A percentile compares a stretch with the other conserved stretches of the same genome.
Evolutionary conservation across 2,113 vertebrate species (phyloP).

Genomic region (Indicator indicator): DNA sequence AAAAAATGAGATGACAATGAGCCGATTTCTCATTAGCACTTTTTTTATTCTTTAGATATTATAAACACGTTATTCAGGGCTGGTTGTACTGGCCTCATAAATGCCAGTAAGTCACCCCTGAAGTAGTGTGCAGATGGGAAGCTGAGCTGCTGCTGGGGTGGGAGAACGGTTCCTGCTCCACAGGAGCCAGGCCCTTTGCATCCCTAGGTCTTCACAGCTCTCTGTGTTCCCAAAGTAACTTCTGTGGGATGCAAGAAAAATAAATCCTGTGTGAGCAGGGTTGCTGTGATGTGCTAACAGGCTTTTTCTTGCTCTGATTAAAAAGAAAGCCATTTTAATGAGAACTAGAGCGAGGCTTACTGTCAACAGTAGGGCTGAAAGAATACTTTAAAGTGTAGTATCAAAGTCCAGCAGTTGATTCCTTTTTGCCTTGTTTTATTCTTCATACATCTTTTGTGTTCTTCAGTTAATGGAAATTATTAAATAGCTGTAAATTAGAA

Average conservation of each 20-base stretch:
- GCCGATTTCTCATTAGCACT: slow-evolving; percentile 67
- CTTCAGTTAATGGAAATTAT: neutral
- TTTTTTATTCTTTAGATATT: slow-evolving; percentile 59
- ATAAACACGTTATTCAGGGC: slow-evolving; percentile 38
- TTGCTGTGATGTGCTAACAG: neutral
- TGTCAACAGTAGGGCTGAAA: neutral
- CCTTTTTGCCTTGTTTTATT: neutral
- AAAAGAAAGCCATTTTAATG: neutral
- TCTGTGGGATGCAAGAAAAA: neutral
- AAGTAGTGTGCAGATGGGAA: neutral
- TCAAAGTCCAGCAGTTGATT: neutral
- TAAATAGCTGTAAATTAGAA: neutral
- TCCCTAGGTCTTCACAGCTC: neutral
- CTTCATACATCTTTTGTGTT: neutral
- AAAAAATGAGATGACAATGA: slow-evolving; percentile 67
- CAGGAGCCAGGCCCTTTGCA: neutral
- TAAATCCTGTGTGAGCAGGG: neutral
- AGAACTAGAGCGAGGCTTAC: neutral
- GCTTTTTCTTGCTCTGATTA: neutral
- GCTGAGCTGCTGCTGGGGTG: neutral
- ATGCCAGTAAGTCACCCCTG: slow-evolving; percentile 17
- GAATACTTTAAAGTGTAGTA: neutral
- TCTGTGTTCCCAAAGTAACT: neutral
- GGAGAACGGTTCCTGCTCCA: fast-evolving
- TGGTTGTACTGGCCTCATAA: neutral